Evolutionary conservation across 2,888 invertebrate species (phyloP), one percentile per base, ranked within the genome.

Genomic region (Salpingus planirostris): DNA sequence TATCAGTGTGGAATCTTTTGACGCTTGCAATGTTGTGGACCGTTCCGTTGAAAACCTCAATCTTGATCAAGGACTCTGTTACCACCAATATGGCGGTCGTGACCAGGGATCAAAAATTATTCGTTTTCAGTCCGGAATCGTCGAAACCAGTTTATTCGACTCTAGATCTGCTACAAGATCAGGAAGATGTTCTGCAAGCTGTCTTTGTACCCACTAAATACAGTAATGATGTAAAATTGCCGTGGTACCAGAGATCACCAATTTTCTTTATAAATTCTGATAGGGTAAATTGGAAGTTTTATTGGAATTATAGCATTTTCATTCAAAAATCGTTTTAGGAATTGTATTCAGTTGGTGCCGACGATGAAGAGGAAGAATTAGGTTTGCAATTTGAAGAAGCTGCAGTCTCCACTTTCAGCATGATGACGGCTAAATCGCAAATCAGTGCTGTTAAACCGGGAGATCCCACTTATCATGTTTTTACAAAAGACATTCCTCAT

Each of bases 1-100:
- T 85, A 5, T 73, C 72, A 2, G 78, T 81, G 2, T 85, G 85
- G 85, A 80, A 83, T 64, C 62, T 84, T 10, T 59, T 82, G 29
- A 78, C 78, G 1, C 62, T 82, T n/a, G 69, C 74, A 12, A 66
- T 86, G 29, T 66, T 70, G 13, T 87, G 87, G 86, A 59, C 71
- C 21, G 80, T 84, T 2, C 61, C 68, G 8, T 39, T 76, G 7
- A 56, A 62, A 18, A 60, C 73, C 2, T 50, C 63, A 7, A 57
- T 67, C 23, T 54, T 80, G 21, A 57, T 71, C 4, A 61, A 70
- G 7, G 85, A 87, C 60, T 72, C 74, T 1, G 64, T 70, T 27
- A 75, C 79, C 1, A 72, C 72, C 27, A 71, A 73, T 52, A 78
- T 86, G 73, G 83, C 80, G 2, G 74, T 75, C 10, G 71, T 81